Evolutionary conservation across 2,888 invertebrate genomes (phyloP).

Genomic region (Ophraella communa): DNA sequence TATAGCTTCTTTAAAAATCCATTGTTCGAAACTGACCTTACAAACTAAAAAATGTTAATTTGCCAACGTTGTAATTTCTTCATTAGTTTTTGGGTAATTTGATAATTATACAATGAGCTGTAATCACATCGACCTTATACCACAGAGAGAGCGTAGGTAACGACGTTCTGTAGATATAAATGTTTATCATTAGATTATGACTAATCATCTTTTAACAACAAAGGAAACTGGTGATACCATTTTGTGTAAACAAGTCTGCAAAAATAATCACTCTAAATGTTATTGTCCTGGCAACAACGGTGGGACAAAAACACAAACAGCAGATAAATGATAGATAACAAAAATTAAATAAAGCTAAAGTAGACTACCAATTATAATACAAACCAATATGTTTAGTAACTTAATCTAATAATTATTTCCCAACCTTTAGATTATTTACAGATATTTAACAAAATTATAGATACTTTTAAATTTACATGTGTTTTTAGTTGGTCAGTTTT

Average conservation of each 20-base stretch:
- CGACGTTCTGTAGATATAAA: background rate
- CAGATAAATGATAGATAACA: background rate
- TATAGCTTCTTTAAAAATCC: background rate
- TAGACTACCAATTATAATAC: too few relatives aligned
- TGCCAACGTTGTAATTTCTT: background rate
- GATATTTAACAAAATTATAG: too few relatives aligned
- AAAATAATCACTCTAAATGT: constrained; percentile 11
- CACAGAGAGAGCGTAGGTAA: background rate
- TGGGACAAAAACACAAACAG: background rate
- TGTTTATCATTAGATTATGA: constrained; percentile 19
- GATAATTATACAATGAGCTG: background rate
- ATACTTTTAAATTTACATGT: too few relatives aligned
- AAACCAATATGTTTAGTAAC: too few relatives aligned
- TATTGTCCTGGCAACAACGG: constrained; percentile 6
- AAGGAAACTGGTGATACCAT: constrained; percentile 17
- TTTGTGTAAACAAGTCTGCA: constrained; percentile 16
- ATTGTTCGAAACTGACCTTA: background rate
- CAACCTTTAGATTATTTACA: too few relatives aligned
- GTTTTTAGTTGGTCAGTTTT: background rate
- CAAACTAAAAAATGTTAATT: background rate
- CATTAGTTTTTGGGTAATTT: background rate
- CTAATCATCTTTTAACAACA: constrained; percentile 21
- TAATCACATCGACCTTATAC: background rate
- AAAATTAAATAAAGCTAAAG: too few relatives aligned
- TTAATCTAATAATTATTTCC: too few relatives aligned